Evolutionary conservation across 2,797 vertebrate genomes (phyloP), one percentile per base, ranked within the genome.

Genomic region (Sebastes jordani): DNA sequence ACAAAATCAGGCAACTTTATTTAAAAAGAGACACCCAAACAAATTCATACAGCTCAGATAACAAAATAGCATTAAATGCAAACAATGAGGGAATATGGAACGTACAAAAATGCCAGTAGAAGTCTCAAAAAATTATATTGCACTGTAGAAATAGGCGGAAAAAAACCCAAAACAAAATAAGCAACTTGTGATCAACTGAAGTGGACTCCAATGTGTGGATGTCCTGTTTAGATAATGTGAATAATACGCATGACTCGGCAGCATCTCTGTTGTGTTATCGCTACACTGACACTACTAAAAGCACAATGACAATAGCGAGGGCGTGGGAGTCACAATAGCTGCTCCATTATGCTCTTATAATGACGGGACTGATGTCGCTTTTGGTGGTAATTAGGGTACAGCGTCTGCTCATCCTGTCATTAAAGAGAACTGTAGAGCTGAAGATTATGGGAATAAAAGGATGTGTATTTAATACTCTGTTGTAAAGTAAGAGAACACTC

Each of bases 1-100:
- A 90, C 72, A 83, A 76, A 85, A 83, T 74, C 49, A 76, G 66
- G 72, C 80, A 90, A 60, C 73, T 90, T 92, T 88, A 88, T 88
- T 89, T 74, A n/a, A 90, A 65, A n/a, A 66, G 8, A 83, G 34
- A 36, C 68, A 75, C 22, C 7, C 23, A 79, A 63, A 6, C n/a
- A 83, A 88, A 52, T 74, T 13, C 32, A 82, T 61, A 81, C 67
- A 78, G 34, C n/a, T 72, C 32, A 74, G 25, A 68, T 36, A 60
- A 61, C 71, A 85, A 91, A 83, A 83, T 27, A 58, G 87, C 11
- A 59, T 63, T 14, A 68, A 75, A 82, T 29, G 78, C 4, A 76
- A 88, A 87, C 58, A 76, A 67, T 27, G 18, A 29, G 8, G 59
- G 25, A 62, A 6, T 46, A 27, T 18, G 2, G 36, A 80, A 16